phyloP scores from a whole-genome alignment of 2,797 vertebrate genomes.

The Molothrus ater region DNA sequence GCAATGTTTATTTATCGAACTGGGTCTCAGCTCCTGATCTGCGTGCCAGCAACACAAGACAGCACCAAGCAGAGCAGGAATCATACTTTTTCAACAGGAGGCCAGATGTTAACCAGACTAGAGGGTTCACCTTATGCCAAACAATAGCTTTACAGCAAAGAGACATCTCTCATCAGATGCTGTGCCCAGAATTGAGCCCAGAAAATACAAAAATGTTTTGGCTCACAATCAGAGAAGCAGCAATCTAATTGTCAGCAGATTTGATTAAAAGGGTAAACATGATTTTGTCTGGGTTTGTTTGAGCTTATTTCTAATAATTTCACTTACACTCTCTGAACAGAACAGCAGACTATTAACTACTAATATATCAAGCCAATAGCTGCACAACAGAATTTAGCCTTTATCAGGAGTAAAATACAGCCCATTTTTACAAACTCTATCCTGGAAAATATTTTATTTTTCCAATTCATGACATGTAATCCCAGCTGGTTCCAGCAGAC shows the following conservation, averaged over 20 bases:
- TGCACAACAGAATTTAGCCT: background rate
- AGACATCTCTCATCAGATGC: background rate
- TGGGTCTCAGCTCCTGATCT: background rate
- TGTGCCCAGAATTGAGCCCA: background rate
- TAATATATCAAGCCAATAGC: background rate
- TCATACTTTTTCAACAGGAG: background rate
- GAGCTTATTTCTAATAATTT: background rate
- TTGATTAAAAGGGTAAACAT: background rate
- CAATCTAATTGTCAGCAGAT: background rate
- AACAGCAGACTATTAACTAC: background rate
- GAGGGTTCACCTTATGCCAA: background rate
- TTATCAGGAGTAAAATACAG: background rate
- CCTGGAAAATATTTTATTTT: constrained; percentile 13
- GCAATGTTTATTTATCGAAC: background rate
- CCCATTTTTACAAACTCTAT: background rate
- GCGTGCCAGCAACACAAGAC: background rate
- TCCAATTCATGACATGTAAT: background rate
- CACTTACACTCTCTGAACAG: background rate
- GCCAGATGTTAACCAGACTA: background rate
- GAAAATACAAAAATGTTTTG: background rate
- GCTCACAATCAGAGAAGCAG: background rate
- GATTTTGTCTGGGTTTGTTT: background rate
- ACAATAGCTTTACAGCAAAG: background rate
- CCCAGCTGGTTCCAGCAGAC: constrained; percentile 37
- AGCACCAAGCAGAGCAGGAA: background rate